Conservation (phyloP, 1,140 invertebrate species). For the Cheumatopsyche charites region DNA sequence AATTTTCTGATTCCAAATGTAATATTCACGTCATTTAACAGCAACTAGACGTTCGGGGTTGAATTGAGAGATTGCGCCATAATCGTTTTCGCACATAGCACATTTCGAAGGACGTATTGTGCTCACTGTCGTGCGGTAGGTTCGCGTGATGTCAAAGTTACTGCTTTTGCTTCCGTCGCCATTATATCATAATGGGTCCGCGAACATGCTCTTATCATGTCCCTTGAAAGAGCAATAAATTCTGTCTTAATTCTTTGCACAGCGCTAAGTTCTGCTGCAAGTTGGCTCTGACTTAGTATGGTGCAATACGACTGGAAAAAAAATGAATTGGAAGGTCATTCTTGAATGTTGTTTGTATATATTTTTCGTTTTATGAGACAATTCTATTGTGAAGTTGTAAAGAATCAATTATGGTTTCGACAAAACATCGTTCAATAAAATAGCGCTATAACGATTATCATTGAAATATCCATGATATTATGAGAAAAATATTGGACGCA, state of each 20-base stretch:
- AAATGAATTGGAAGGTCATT: neutral
- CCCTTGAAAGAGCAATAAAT: conserved; percentile 20
- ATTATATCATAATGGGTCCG: conserved; percentile 20
- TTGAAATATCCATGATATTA: too few species aligned
- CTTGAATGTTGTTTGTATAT: neutral
- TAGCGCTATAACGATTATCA: too few species aligned
- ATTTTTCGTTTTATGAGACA: too few species aligned
- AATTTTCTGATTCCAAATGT: too few species aligned
- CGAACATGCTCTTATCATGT: conserved; percentile 29
- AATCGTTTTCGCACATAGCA: too few species aligned
- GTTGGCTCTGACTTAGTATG: conserved; percentile 2
- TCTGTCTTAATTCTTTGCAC: conserved; percentile 18
- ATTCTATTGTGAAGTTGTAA: too few species aligned
- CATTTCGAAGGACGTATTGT: neutral
- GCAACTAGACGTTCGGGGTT: too few species aligned
- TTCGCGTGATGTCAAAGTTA: conserved; percentile 22
- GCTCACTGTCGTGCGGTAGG: neutral
- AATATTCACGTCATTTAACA: too few species aligned
- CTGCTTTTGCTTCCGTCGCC: conserved; percentile 11
- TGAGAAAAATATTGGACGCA: too few species aligned
- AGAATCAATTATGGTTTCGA: too few species aligned
- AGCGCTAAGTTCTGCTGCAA: conserved; percentile 17
- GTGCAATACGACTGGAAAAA: neutral
- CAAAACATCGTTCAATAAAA: too few species aligned
- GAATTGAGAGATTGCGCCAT: too few species aligned